Evolutionary conservation across 2,888 invertebrate species (phyloP).

Genomic region (Capitulum mitella): DNA sequence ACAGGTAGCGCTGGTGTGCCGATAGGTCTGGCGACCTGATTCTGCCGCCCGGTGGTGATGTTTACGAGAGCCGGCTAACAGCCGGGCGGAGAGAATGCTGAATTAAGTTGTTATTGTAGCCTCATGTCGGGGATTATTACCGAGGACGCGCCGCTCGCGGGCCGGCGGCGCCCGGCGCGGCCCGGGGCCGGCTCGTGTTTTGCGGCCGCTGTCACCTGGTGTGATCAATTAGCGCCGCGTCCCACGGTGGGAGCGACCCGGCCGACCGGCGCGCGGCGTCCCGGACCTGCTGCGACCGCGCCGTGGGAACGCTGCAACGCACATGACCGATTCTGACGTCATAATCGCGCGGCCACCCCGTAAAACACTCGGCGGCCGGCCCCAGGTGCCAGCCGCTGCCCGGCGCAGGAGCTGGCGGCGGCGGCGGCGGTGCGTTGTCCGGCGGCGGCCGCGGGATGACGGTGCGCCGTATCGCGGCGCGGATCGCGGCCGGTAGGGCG

Average conservation of each 20-base stretch:
- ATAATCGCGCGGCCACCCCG: too few species aligned
- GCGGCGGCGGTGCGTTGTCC: neutral
- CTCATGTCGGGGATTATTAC: slow-evolving; percentile 12
- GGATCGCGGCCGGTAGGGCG: too few species aligned
- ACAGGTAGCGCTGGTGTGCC: neutral
- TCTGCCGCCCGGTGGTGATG: neutral
- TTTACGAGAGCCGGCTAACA: neutral
- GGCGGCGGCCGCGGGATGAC: neutral
- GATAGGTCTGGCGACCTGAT: neutral
- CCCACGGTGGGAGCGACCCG: neutral
- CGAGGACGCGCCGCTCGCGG: neutral
- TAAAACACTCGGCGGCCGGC: neutral
- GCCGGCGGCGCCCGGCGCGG: neutral
- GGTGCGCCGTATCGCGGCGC: neutral
- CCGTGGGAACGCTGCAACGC: too few species aligned
- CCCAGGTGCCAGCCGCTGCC: neutral
- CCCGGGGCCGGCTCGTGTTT: neutral
- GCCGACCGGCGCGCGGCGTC: neutral
- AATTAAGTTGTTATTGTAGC: slow-evolving; percentile 22
- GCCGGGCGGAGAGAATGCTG: slow-evolving; percentile 5
- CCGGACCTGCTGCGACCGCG: too few species aligned
- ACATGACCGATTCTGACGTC: too few species aligned
- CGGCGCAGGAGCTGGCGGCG: neutral
- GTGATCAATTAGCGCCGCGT: slow-evolving; percentile 2
- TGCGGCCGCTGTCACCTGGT: neutral